Percentiles rank a stretch among this genome's conserved stretches.
These are phyloP conservation scores for Spodoptera exigua DNA, from an alignment of 2,888 invertebrate genomes.

Conservation along the genomic window DNA sequence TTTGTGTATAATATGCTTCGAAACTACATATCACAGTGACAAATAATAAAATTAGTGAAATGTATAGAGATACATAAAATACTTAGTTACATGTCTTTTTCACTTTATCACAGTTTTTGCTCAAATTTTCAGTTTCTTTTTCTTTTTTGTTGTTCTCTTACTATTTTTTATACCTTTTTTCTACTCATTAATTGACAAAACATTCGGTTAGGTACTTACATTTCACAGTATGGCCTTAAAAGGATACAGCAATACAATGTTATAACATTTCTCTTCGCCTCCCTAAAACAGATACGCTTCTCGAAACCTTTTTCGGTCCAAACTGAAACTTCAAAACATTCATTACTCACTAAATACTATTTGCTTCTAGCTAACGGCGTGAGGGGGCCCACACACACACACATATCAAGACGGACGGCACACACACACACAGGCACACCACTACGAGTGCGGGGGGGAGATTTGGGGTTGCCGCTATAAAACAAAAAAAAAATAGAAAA, in stretches of 20 bases:
- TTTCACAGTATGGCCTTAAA: conserved; percentile 41
- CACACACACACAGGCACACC: conserved; percentile 83
- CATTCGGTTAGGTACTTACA: conserved; percentile 52
- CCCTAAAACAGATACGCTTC: conserved; percentile 8
- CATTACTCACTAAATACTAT: conserved; percentile 82
- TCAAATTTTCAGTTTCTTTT: conserved; percentile 59
- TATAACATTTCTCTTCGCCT: neutral
- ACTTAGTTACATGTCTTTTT: conserved; percentile 70
- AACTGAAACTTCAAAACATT: conserved; percentile 63
- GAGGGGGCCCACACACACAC: conserved; percentile 84
- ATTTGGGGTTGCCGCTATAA: conserved; percentile 75
- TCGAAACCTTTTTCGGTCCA: conserved; percentile 44
- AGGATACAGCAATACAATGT: conserved; percentile 7
- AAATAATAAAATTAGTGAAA: conserved; percentile 80
- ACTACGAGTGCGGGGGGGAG: conserved; percentile 76
- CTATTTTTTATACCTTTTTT: conserved; percentile 46
- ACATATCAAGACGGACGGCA: conserved; percentile 88
- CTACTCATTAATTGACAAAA: conserved; percentile 54
- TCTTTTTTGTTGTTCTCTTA: conserved; percentile 42
- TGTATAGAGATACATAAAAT: conserved; percentile 39
- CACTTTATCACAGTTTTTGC: conserved; percentile 61
- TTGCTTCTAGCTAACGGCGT: conserved; percentile 88
- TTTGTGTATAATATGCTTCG: conserved; percentile 67
- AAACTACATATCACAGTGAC: conserved; percentile 85
- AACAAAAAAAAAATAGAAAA: conserved; percentile 60